Evolutionary conservation across 2,113 vertebrate genomes (phyloP).

Genomic region (Neomonachus schauinslandi): DNA sequence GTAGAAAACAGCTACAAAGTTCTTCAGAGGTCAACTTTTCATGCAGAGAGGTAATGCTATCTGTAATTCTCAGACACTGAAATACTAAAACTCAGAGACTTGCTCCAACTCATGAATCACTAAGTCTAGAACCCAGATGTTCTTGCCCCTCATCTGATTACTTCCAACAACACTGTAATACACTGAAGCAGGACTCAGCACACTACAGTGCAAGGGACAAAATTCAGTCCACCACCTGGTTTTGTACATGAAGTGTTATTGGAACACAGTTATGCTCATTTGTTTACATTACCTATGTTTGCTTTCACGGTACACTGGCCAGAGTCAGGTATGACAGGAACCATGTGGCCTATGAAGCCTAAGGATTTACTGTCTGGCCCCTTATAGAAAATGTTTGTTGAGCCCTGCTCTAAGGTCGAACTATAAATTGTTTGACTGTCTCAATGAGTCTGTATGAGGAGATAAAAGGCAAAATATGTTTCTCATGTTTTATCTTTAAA

Average conservation of each 20-base stretch:
- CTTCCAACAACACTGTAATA: neutral
- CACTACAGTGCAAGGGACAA: neutral
- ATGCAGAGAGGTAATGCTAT: neutral
- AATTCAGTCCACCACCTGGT: neutral
- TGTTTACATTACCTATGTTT: neutral
- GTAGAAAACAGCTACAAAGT: neutral
- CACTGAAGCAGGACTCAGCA: neutral
- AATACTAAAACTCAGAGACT: neutral
- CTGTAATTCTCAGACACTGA: neutral
- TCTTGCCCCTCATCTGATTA: neutral
- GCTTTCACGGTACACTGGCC: neutral
- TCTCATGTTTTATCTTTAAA: conserved; percentile 31
- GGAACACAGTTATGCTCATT: neutral
- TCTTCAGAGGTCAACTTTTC: neutral
- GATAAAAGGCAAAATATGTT: neutral
- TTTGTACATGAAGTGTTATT: neutral
- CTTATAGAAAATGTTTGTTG: neutral
- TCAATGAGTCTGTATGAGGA: neutral
- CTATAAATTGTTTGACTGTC: neutral
- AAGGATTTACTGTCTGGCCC: neutral
- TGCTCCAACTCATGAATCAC: neutral
- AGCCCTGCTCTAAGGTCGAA: neutral
- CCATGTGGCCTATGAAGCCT: neutral
- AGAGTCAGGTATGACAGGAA: neutral
- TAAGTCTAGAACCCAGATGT: neutral